Base-by-base conservation (phyloP, 1,140 invertebrate genomes). In the Megalonaias nervosa region DNA sequence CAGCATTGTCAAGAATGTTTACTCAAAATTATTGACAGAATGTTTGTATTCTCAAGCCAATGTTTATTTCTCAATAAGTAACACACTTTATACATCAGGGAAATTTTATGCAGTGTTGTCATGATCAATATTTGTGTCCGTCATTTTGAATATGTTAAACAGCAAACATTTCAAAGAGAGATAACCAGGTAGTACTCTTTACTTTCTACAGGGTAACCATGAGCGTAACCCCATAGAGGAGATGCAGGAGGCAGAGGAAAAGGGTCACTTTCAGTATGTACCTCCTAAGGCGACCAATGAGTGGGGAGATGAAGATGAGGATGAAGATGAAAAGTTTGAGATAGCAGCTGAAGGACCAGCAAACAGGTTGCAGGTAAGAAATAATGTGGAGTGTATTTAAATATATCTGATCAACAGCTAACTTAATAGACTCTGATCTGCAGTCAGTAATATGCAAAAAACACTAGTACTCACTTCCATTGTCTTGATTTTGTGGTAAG, bases 191-290 rank as follows among this genome's bases (percentile, higher is more conserved):
- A 21, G 58, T 23, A 13, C 31, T 38, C 17, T 67, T 26, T 48
- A 19, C 56, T 19, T 17, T 65, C 77, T 93, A 12, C 90, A 95
- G 92, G 88, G 93, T 31, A 96, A 95, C 86, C 91, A 92, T 74
- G 94, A 96, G 64, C 91, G 96, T 61, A 94, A 95, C 83, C 92
- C 94, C 1, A 85, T 95, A 6, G 94, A 94, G 77, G 96, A 97
- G 89, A 94, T 96, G 93, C 73, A 82, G 71, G 89, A 89, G 21
- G 93, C 93, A 2, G 93, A 93, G 85, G 88, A 90, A 23, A 83
- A 78, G 70, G 93, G 93, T n/a, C 81, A 85, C 64, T 94, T 94
- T 84, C 81, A 84, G 11, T 93, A 92, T 80, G 77, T 84, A 71
- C 85, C 87, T 0, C 77, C 67, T 14, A 59, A 75, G 59, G 80